These are phyloP conservation scores for Ladona fulva DNA, from an alignment of 1,140 invertebrate species.

Conservation along the genomic window DNA sequence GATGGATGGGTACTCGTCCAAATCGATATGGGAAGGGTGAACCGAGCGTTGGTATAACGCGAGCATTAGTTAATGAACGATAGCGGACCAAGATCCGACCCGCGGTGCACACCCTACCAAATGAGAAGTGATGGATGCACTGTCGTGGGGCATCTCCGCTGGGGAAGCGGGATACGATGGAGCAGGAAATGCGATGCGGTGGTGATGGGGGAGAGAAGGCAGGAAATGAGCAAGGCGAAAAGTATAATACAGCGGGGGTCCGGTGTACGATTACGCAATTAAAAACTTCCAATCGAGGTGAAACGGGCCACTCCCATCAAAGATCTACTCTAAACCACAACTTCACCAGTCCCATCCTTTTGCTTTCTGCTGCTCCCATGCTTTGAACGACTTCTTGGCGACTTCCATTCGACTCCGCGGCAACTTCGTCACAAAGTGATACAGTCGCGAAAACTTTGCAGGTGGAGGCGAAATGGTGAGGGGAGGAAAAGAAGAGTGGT, in stretches of 20 bases:
- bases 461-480: not conserved
- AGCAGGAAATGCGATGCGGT: not conserved
- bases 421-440: not conserved
- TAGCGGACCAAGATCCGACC: not conserved
- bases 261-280: not conserved
- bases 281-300: not conserved
- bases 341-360: not conserved
- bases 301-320: not conserved
- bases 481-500: not conserved
- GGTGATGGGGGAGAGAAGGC: not conserved
- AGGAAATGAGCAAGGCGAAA: not conserved
- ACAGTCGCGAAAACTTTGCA: not conserved
- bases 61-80: constrained; percentile 5
- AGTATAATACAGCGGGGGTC: not conserved
- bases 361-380: not conserved
- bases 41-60: not conserved
- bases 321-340: too few species aligned
- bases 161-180: not conserved
- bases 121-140: not conserved
- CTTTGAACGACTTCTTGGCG: not conserved
- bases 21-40: not conserved
- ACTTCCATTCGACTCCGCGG: not conserved
- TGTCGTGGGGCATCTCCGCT: not conserved
- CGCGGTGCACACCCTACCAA: not conserved
- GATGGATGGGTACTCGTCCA: not conserved